phyloP scores from a whole-genome alignment of 2,113 vertebrate genomes.

The Atlantisia rogersi region DNA sequence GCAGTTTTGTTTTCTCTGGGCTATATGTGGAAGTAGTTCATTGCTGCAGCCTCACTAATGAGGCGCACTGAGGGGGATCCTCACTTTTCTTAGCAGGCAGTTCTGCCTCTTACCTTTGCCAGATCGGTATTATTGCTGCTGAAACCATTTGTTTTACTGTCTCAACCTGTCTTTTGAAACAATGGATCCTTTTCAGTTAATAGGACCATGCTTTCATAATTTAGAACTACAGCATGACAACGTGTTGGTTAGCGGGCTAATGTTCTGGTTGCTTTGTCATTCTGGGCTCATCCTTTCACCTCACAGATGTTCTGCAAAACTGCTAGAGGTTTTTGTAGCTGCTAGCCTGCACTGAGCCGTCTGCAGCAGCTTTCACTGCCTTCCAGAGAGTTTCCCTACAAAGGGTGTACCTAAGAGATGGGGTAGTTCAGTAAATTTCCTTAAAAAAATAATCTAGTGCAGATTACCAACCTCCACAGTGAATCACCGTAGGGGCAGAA shows the following conservation, averaged over 20 bases:
- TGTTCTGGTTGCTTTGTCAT: background rate
- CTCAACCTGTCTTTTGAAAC: background rate
- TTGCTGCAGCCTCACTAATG: fast-evolving
- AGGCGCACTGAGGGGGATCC: background rate
- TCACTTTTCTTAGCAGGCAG: background rate
- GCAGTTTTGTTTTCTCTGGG: background rate
- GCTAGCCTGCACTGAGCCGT: background rate
- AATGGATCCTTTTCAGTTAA: background rate
- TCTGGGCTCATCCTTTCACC: background rate
- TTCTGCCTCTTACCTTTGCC: background rate
- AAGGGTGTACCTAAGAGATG: background rate
- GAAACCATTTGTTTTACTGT: background rate
- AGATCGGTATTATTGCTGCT: too few relatives aligned
- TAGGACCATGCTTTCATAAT: background rate
- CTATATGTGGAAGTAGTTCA: background rate
- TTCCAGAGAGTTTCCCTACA: background rate
- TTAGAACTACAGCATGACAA: background rate
- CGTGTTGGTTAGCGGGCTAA: background rate
- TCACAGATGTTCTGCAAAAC: background rate
- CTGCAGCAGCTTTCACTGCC: background rate
- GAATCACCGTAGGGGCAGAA: background rate
- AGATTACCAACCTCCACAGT: background rate
- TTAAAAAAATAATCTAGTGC: background rate
- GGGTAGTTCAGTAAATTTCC: background rate
- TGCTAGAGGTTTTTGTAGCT: background rate